phyloP scores from a whole-genome alignment of 2,113 vertebrate species.

The Eptesicus fuscus region DNA sequence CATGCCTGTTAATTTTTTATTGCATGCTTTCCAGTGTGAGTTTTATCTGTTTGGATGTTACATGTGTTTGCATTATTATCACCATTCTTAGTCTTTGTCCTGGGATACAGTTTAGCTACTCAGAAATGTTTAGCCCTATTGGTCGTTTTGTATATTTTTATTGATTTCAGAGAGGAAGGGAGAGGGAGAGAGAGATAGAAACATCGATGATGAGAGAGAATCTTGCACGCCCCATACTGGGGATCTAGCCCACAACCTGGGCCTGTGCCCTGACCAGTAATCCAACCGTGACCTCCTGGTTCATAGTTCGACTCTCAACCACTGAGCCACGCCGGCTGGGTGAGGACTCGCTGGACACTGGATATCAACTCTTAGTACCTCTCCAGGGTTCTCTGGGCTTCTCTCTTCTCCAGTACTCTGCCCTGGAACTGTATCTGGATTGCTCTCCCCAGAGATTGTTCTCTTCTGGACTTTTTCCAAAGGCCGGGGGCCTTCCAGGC shows the following conservation, averaged over 20 bases:
- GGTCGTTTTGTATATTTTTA: background rate
- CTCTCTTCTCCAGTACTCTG: too few relatives aligned
- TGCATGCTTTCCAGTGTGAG: background rate
- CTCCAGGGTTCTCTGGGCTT: background rate
- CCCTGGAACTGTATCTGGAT: background rate
- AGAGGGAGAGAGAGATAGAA: too few relatives aligned
- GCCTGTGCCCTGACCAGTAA: too few relatives aligned
- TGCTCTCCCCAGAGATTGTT: background rate
- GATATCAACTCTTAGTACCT: too few relatives aligned
- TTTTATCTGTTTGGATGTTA: background rate
- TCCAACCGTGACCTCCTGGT: too few relatives aligned
- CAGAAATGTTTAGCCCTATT: background rate
- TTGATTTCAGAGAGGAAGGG: too few relatives aligned
- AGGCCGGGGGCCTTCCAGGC: rapidly evolving
- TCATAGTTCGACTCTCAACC: too few relatives aligned
- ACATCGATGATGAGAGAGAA: too few relatives aligned
- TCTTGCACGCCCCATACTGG: too few relatives aligned
- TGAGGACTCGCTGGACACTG: too few relatives aligned
- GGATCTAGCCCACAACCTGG: too few relatives aligned
- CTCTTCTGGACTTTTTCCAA: background rate
- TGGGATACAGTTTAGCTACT: background rate
- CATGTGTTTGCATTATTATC: background rate
- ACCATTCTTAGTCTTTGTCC: background rate
- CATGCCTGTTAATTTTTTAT: background rate
- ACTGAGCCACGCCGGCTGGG: too few relatives aligned